Evolutionary conservation across 2,888 invertebrate genomes (phyloP).

Genomic region (Folsomia manolachei): DNA sequence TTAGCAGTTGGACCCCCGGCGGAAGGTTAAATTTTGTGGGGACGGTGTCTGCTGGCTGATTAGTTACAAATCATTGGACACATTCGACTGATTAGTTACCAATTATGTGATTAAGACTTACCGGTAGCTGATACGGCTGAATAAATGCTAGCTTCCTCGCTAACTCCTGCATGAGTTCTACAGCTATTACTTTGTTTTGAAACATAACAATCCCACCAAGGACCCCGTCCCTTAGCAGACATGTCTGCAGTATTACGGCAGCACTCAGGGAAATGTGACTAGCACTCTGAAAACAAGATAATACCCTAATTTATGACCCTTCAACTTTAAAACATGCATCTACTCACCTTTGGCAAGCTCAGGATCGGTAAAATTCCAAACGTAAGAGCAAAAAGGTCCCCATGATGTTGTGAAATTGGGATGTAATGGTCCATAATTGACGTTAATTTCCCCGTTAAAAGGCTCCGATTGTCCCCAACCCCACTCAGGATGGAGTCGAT

Average conservation of each 20-base stretch:
- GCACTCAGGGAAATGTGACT: slow-evolving; percentile 83
- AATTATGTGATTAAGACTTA: slow-evolving; percentile 46
- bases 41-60: slow-evolving; percentile 65
- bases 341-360: slow-evolving; percentile 79
- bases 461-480: slow-evolving; percentile 59
- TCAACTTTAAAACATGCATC: slow-evolving; percentile 8
- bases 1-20: slow-evolving; percentile 74
- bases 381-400: slow-evolving; percentile 62
- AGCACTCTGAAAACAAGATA: too few species aligned
- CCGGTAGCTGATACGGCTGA: slow-evolving; percentile 78
- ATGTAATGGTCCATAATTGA: slow-evolving; percentile 86
- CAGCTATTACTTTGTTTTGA: slow-evolving; percentile 81
- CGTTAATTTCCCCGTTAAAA: slow-evolving; percentile 72
- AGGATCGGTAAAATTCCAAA: slow-evolving; percentile 79
- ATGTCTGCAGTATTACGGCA: slow-evolving; percentile 78
- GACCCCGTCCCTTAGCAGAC: slow-evolving; percentile 73
- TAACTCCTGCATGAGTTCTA: slow-evolving; percentile 70
- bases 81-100: background rate
- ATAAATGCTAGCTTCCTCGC: slow-evolving; percentile 77
- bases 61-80: background rate
- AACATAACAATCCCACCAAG: slow-evolving; percentile 81
- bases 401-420: slow-evolving; percentile 77
- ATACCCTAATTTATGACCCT: background rate
- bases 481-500: slow-evolving; percentile 68
- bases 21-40: slow-evolving; percentile 68